Percentiles rank a stretch among this genome's conserved stretches.
These are phyloP conservation scores for Neolamprologus devosi DNA, from an alignment of 2,113 vertebrate species.

Conservation along the genomic window DNA sequence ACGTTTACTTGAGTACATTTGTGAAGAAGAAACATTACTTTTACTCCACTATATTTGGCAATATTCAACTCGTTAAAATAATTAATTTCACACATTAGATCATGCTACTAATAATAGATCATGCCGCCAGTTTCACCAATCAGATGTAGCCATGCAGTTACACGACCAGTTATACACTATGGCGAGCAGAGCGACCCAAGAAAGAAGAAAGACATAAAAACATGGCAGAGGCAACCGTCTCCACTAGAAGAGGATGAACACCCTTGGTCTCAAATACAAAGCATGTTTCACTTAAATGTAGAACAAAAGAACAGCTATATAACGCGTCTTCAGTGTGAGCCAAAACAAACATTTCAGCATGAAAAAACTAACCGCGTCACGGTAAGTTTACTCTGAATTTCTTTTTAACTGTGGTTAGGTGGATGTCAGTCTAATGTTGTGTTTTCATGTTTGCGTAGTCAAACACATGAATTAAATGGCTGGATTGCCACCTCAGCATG, in stretches of 20 bases:
- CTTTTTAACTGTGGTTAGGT: background rate
- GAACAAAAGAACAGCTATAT: background rate
- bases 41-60: background rate
- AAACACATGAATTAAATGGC: background rate
- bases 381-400: background rate
- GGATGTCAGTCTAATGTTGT: background rate
- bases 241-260: background rate
- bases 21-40: background rate
- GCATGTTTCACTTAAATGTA: background rate
- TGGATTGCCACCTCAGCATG: background rate
- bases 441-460: background rate
- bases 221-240: background rate
- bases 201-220: background rate
- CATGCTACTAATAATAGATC: background rate
- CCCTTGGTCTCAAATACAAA: background rate
- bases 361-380: background rate
- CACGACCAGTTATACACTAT: background rate
- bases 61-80: background rate
- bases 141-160: background rate
- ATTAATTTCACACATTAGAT: background rate
- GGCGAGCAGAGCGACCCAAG: background rate
- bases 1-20: background rate
- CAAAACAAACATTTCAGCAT: background rate
- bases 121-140: background rate
- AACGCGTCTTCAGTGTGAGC: background rate